phyloP scores from a whole-genome alignment of 2,113 vertebrate genomes.

The Melanotaenia duboulayi region DNA sequence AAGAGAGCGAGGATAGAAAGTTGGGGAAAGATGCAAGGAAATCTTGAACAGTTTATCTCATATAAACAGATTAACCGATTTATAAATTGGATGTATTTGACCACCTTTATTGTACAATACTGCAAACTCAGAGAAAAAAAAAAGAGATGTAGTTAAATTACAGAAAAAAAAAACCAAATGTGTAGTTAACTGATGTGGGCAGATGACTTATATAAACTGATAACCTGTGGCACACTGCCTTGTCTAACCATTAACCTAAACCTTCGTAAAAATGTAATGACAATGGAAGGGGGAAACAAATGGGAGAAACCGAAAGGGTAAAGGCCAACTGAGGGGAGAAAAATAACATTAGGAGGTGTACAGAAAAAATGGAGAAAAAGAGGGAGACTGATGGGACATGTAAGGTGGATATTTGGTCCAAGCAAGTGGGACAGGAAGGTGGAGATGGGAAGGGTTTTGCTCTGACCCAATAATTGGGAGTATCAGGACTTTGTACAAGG shows the following conservation, averaged over 20 bases:
- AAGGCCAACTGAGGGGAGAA: constrained; percentile 16
- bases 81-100: no score
- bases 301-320: neutral
- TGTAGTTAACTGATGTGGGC: neutral
- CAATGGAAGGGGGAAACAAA: neutral
- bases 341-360: constrained; percentile 11
- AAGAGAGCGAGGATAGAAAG: constrained; percentile 14
- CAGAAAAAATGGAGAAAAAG: constrained; percentile 44
- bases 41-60: neutral
- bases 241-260: constrained; percentile 14
- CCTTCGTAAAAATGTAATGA: constrained; percentile 21
- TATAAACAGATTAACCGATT: no score
- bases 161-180: neutral
- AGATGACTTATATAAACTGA: constrained; percentile 27
- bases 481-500: constrained; percentile 20
- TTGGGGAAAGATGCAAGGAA: constrained; percentile 12
- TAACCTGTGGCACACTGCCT: constrained; percentile 2
- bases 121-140: no score
- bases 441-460: constrained; percentile 5
- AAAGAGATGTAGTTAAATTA: no score
- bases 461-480: constrained; percentile 55
- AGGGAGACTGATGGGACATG: constrained; percentile 41
- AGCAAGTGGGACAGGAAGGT: neutral
- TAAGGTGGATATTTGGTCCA: constrained; percentile 37
- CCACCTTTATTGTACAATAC: no score